Evolutionary conservation across 2,113 vertebrate genomes (phyloP).

Genomic region (Bos javanicus): DNA sequence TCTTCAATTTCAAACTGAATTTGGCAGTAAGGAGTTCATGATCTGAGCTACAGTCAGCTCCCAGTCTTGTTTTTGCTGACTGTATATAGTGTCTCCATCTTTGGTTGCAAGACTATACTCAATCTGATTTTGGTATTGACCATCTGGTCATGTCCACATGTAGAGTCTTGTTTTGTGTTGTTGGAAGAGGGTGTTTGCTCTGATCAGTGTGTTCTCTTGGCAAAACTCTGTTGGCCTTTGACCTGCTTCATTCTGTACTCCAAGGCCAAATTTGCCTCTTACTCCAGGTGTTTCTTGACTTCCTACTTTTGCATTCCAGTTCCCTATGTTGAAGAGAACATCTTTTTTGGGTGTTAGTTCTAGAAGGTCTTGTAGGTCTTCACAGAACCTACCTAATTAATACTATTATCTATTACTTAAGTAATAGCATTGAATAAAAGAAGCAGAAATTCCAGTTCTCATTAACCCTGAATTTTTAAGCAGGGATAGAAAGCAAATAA

Average conservation of each 20-base stretch:
- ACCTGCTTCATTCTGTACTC: background rate
- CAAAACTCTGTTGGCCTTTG: background rate
- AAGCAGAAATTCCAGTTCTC: background rate
- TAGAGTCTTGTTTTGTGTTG: background rate
- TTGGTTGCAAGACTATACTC: background rate
- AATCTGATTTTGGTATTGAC: background rate
- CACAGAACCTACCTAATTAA: background rate
- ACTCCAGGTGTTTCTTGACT: background rate
- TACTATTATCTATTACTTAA: background rate
- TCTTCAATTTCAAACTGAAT: background rate
- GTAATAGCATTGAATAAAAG: background rate
- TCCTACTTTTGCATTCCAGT: background rate
- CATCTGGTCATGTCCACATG: background rate
- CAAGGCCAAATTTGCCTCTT: background rate
- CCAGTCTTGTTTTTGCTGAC: background rate
- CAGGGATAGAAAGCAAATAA: background rate
- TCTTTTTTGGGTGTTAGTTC: background rate
- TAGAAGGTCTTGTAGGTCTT: background rate
- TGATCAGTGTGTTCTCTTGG: background rate
- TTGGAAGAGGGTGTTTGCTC: background rate
- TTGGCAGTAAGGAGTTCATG: background rate
- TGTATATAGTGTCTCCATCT: background rate
- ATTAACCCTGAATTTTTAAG: background rate
- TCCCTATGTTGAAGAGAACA: background rate
- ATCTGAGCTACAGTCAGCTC: background rate